Base-by-base conservation (phyloP, 2,113 vertebrate genomes). In the Galemys pyrenaicus region DNA sequence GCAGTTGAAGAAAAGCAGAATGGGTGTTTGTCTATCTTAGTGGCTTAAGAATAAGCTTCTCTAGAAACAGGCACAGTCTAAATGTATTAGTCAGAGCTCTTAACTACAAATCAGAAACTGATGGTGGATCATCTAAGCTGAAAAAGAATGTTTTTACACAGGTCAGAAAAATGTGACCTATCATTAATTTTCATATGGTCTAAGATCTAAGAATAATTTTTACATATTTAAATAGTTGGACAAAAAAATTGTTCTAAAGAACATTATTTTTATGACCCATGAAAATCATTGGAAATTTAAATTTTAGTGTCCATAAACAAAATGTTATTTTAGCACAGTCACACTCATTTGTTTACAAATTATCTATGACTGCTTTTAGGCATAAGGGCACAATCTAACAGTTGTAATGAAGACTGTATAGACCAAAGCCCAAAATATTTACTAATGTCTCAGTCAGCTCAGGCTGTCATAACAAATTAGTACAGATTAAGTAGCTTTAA, bases 1-100 rank as follows among this genome's bases (percentile, higher is more conserved):
- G 64, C 95, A 96, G 89, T 56, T 96, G 93, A 97, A 93, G 77
- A 80, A 95, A 96, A 93, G 74, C 96, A 97, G 96, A 82, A 79
- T 60, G 46, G 46, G 77, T 92, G 84, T 93, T 94, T 89, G 91
- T 92, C 83, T 93, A 80, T 95, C 64, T 85, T 65, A 28, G 37
- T 44, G 7, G 62, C 73, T 91, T 95, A 79, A 58, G 73, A 90
- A 89, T 91, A 91, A 89, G 73, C 46, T 68, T 88, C 37, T 89
- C 84, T 84, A 79, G 64, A 93, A 94, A 91, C 49, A 89, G 56
- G 87, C 62, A 86, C 39, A 39, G 71, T 65, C 83, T 77, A 58
- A 92, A 71, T 54, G 3, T 58, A 94, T 70, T 77, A 37, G 74
- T 85, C 51, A 60, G 41, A 32, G 30, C 49, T 93, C 67, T 60